phyloP scores from a whole-genome alignment of 1,140 invertebrate species.

The Polyergus mexicanus region DNA sequence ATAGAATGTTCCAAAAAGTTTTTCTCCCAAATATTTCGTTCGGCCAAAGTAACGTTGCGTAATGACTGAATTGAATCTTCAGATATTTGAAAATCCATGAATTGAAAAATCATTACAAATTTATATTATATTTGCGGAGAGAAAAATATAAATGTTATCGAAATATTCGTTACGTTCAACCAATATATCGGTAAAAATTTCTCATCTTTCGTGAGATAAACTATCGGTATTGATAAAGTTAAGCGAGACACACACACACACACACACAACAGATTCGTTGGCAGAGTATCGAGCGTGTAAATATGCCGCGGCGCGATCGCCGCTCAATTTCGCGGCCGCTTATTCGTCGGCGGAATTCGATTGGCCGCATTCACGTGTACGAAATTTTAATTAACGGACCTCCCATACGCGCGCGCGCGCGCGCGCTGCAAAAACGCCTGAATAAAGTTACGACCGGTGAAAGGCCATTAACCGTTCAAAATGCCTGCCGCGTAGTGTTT shows the following conservation, averaged over 20 bases:
- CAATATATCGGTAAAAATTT: background rate
- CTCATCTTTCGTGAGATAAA: constrained; percentile 22
- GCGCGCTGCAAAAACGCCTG: constrained; percentile 68
- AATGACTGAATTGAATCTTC: no score
- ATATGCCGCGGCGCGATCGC: constrained; percentile 66
- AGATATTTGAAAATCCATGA: no score
- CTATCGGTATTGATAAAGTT: constrained; percentile 54
- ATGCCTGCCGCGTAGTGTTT: constrained; percentile 66
- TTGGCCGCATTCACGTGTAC: constrained; percentile 75
- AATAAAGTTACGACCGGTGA: constrained; percentile 76
- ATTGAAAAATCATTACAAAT: background rate
- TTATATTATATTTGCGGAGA: background rate
- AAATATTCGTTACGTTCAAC: constrained; percentile 5
- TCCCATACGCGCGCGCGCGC: constrained; percentile 44
- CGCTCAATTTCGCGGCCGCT: constrained; percentile 74
- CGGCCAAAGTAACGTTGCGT: no score
- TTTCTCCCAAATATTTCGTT: no score
- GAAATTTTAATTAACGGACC: constrained; percentile 78
- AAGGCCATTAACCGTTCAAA: constrained; percentile 77
- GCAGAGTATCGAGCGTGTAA: constrained; percentile 54
- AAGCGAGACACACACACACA: constrained; percentile 7
- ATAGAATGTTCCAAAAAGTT: no score
- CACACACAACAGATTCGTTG: constrained; percentile 34
- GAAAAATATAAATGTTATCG: background rate
- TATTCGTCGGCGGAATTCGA: constrained; percentile 76